A percentile compares a stretch with the other conserved stretches of the same genome.
Conservation (phyloP, 2,797 vertebrate species). For the Brachyrhaphis roseni region DNA sequence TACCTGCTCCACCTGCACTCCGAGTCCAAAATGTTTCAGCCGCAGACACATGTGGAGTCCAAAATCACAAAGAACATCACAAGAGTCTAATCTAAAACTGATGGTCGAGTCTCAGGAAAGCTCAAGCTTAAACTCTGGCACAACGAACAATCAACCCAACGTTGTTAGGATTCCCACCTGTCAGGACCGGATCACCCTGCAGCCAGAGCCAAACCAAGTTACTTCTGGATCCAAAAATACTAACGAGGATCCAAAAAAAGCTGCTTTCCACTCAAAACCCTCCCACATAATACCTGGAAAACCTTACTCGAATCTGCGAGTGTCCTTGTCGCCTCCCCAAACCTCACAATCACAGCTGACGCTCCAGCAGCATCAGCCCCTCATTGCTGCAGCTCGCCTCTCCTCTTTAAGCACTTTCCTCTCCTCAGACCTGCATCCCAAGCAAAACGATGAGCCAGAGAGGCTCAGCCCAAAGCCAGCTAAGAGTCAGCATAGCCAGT, state of each 20-base stretch:
- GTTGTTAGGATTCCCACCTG: constrained; percentile 59
- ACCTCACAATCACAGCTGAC: constrained; percentile 59
- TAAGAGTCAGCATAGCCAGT: constrained; percentile 76
- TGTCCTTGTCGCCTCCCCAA: constrained; percentile 26
- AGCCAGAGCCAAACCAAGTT: constrained; percentile 64
- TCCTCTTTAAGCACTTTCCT: constrained; percentile 66
- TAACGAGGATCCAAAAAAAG: constrained; percentile 66
- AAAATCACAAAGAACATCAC: constrained; percentile 20
- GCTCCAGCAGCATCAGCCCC: constrained; percentile 12
- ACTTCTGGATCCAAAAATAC: constrained; percentile 67
- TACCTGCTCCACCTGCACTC: constrained; percentile 88
- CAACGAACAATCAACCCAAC: constrained; percentile 27
- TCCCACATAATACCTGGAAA: constrained; percentile 35
- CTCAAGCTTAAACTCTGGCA: constrained; percentile 36
- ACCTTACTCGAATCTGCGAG: constrained; percentile 40
- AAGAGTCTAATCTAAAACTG: constrained; percentile 22
- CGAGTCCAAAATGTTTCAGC: constrained; percentile 68
- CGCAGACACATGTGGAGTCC: constrained; percentile 54
- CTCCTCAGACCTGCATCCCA: constrained; percentile 62
- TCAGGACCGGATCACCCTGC: constrained; percentile 62
- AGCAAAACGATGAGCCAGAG: constrained; percentile 30
- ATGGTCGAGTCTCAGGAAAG: constrained; percentile 26
- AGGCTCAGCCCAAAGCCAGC: constrained; percentile 65
- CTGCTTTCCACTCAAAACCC: constrained; percentile 28
- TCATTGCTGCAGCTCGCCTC: constrained; percentile 63